These are phyloP conservation scores for Pristiophorus japonicus DNA, from an alignment of 2,113 vertebrate genomes.

Conservation along the genomic window DNA sequence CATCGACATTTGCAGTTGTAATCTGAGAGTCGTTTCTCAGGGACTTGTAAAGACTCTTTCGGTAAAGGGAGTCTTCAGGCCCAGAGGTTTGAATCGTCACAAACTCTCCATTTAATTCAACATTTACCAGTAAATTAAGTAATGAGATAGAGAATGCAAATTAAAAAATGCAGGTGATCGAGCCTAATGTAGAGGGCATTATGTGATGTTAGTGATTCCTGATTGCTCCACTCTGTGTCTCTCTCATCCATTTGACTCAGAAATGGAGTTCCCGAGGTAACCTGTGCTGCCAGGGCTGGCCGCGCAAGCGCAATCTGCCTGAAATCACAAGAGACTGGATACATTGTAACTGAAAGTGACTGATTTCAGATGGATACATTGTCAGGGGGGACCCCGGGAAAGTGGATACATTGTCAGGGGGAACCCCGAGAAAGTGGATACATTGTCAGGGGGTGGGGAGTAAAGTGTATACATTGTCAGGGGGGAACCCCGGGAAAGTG, in stretches of 20 bases:
- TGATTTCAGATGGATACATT: not conserved
- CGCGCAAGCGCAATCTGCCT: not conserved
- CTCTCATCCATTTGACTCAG: not conserved
- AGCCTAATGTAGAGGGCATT: not conserved
- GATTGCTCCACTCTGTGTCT: not conserved
- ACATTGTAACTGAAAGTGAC: too few relatives aligned
- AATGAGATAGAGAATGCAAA: not conserved
- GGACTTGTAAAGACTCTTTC: not conserved
- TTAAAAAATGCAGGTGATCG: not conserved
- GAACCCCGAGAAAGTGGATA: too few relatives aligned
- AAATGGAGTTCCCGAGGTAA: not conserved
- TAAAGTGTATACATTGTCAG: not conserved
- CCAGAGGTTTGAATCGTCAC: not conserved
- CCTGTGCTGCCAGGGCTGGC: not conserved
- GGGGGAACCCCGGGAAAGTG: not conserved
- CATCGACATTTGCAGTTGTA: not conserved
- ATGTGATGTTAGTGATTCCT: not conserved
- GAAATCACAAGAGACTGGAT: not conserved
- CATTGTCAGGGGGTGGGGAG: too few relatives aligned
- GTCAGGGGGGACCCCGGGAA: not conserved
- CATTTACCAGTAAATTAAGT: not conserved
- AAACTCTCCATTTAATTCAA: not conserved
- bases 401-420: too few relatives aligned
- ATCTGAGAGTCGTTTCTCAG: not conserved
- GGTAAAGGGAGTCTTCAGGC: not conserved